Evolutionary conservation across 2,797 vertebrate genomes (phyloP).

Genomic region (Aldrovandia affinis): DNA sequence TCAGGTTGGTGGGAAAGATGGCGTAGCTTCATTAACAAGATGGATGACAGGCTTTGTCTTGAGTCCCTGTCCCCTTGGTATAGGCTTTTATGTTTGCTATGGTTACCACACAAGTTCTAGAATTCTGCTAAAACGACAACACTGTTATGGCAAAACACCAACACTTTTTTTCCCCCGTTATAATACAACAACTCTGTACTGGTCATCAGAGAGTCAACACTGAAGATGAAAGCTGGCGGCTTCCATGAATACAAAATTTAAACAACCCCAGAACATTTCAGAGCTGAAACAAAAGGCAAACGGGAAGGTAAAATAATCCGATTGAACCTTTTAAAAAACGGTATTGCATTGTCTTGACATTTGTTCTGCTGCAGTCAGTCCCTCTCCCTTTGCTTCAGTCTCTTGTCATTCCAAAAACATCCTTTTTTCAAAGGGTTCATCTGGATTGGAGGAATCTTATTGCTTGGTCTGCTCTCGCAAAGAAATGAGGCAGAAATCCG

Average conservation of each 20-base stretch:
- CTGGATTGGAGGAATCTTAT: slow-evolving; percentile 16
- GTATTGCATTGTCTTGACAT: slow-evolving; percentile 31
- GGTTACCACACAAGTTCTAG: slow-evolving; percentile 14
- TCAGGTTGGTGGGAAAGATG: slow-evolving; percentile 1
- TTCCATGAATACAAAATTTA: slow-evolving; percentile 5
- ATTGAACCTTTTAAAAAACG: background rate
- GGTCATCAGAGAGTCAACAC: background rate
- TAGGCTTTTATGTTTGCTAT: slow-evolving; percentile 9
- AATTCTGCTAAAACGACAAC: slow-evolving; percentile 1
- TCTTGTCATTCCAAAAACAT: slow-evolving; percentile 30
- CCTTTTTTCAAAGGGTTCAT: slow-evolving; percentile 21
- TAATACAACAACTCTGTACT: slow-evolving; percentile 2
- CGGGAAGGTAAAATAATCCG: background rate
- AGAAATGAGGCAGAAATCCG: slow-evolving; percentile 26
- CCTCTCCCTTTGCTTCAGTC: slow-evolving; percentile 26
- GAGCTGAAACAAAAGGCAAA: background rate
- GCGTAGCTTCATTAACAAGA: background rate
- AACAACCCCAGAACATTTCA: background rate
- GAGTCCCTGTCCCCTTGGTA: slow-evolving; percentile 5
- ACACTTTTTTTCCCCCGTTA: background rate
- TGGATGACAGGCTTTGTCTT: background rate
- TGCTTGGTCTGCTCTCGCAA: slow-evolving; percentile 26
- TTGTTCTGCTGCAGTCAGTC: slow-evolving; percentile 9
- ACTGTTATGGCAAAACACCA: slow-evolving; percentile 19
- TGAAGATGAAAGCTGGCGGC: background rate